phyloP scores from a whole-genome alignment of 2,113 vertebrate genomes.

The Oophaga pumilio region DNA sequence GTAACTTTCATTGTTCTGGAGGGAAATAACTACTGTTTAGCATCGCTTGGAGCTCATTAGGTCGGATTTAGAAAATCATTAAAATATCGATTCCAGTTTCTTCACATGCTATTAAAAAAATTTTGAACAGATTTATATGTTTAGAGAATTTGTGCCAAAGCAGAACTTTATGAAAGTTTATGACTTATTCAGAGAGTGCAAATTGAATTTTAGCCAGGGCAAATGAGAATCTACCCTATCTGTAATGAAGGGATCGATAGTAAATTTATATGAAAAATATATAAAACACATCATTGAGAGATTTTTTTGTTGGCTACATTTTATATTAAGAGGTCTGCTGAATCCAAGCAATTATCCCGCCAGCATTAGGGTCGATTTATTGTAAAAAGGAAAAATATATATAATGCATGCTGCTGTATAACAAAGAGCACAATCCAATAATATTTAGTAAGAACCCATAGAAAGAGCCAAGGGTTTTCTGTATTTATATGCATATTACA shows the following conservation, averaged over 20 bases:
- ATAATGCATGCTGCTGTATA: constrained; percentile 20
- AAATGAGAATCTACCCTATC: constrained; percentile 19
- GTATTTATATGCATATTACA: constrained; percentile 23
- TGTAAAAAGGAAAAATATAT: constrained; percentile 1
- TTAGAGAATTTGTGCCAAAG: constrained; percentile 14
- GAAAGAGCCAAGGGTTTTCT: neutral
- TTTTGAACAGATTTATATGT: constrained; percentile 42
- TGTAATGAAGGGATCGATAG: constrained; percentile 34
- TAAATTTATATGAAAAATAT: constrained; percentile 29
- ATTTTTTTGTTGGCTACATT: neutral
- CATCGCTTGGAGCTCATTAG: constrained; percentile 53
- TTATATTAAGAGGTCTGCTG: constrained; percentile 20
- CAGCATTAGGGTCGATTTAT: neutral
- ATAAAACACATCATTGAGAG: constrained; percentile 32
- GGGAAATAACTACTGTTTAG: constrained; percentile 57
- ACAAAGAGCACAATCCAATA: constrained; percentile 24
- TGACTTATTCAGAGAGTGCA: constrained; percentile 20
- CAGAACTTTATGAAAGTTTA: constrained; percentile 49
- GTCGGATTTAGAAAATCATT: constrained; percentile 57
- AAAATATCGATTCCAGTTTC: constrained; percentile 55
- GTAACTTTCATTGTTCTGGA: constrained; percentile 40
- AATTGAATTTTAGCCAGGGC: constrained; percentile 39
- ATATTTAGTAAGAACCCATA: constrained; percentile 19
- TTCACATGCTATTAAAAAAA: constrained; percentile 52
- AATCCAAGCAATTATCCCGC: constrained; percentile 26